Evolutionary conservation across 35 echinoderm and acorn worm species (phyloP), one percentile per base, ranked within the genome.

Genomic region (Amphiura filiformis): DNA sequence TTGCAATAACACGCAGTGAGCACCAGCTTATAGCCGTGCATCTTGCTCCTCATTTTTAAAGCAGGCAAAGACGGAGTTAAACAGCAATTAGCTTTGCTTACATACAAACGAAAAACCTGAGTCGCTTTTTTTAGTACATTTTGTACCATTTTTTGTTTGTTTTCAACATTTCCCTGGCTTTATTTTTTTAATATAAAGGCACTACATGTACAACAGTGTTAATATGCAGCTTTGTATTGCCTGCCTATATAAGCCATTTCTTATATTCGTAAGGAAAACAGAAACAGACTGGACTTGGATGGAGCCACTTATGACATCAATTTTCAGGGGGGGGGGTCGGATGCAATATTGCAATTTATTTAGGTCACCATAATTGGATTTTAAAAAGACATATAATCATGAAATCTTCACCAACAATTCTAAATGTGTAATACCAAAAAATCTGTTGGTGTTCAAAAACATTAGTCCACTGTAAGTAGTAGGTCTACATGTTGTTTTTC

Each of bases 141-240:
- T 70, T 70, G 61, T 70, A 70, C 61, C 26, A 13, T 47, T 70
- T 70, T 70, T 18, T 70, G 61, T 70, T 18, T 70, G 61, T 70
- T 70, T 70, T 70, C 26, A 70, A 70, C 61, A 70, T 70, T 18
- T 70, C 61, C 61, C 61, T 70, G 61, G 61, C 61, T 70, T 70
- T n/a, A n/a, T n/a, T n/a, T 52, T 70, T 70, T 11, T 70, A 70
- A 70, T 70, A 70, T 70, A 70, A 70, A 70, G 61, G 61, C 61
- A 70, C 61, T 70, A 70, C 61, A n/a, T n/a, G n/a, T n/a, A n/a
- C n/a, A 70, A 5, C 61, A 70, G 61, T 70, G 28, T 70, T 70
- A 47, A 47, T 9, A 70, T 70, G 61, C 61, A 70, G 61, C 61
- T 23, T n/a, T 70, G 61, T 70, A 70, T 70, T 70, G 17, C 15